A percentile compares a stretch with the other conserved stretches of the same genome.
Evolutionary conservation across 1,140 invertebrate species (phyloP).

Genomic region (Grapholita molesta): DNA sequence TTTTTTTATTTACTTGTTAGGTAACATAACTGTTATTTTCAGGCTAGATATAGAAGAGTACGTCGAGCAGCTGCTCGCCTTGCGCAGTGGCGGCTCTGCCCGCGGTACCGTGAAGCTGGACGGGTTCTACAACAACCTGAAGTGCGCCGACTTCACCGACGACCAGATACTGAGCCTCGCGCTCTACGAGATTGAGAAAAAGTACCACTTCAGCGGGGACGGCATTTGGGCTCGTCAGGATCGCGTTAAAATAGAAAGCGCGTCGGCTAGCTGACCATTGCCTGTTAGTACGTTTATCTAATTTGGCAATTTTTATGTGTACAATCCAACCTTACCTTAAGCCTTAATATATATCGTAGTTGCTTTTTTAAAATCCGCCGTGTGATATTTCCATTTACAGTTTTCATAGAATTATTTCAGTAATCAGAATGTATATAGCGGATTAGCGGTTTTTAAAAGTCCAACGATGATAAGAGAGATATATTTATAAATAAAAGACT

Average conservation of each 20-base stretch:
- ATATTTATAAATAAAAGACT: conserved; percentile 40
- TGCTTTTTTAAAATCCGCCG: too few species aligned
- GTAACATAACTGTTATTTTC: conserved; percentile 5
- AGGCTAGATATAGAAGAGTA: conserved; percentile 45
- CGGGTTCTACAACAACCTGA: conserved; percentile 39
- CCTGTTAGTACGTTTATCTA: neutral
- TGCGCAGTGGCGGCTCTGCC: conserved; percentile 25
- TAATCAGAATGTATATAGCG: too few species aligned
- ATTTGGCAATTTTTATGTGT: neutral
- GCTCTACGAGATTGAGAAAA: conserved; percentile 68
- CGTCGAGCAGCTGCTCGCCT: conserved; percentile 34
- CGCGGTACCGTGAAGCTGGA: conserved; percentile 31
- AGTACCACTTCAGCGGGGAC: conserved; percentile 68
- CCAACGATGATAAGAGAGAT: neutral
- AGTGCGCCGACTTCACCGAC: conserved; percentile 42
- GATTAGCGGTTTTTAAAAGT: too few species aligned
- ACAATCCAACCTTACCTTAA: too few species aligned
- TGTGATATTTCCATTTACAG: too few species aligned
- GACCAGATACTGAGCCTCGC: conserved; percentile 60
- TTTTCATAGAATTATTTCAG: too few species aligned
- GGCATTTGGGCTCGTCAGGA: conserved; percentile 58
- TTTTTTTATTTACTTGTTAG: neutral
- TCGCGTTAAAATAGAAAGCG: conserved; percentile 27
- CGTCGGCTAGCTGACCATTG: neutral
- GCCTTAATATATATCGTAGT: too few species aligned